Conservation (phyloP, 2,113 vertebrate species). For the Solenodon paradoxus region DNA sequence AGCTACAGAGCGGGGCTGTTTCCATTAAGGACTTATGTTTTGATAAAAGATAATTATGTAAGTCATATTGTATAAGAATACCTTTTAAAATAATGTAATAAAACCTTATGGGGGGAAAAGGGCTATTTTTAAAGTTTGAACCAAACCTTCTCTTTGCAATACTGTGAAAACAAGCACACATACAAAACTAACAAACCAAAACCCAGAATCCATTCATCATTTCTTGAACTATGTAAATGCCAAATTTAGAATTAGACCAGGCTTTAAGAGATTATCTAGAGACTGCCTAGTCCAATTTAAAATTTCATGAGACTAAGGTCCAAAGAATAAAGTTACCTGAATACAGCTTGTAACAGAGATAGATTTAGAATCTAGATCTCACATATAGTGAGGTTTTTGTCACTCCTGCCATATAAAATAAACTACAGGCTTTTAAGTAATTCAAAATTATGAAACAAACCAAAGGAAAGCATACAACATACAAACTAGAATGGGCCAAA, state of each 20-base stretch:
- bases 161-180: not conserved
- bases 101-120: not conserved
- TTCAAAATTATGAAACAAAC: not conserved
- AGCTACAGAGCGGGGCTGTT: too few species aligned
- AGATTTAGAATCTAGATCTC: not conserved
- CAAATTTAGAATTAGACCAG: not conserved
- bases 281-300: not conserved
- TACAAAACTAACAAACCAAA: not conserved
- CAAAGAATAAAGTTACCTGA: not conserved
- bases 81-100: not conserved
- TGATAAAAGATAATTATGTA: not conserved
- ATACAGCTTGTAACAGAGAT: not conserved
- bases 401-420: not conserved
- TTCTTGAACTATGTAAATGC: not conserved
- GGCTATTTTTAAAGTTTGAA: not conserved
- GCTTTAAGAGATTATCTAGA: not conserved
- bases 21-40: not conserved
- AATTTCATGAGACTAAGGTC: not conserved
- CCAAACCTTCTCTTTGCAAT: not conserved
- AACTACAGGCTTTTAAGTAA: not conserved
- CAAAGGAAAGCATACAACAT: not conserved
- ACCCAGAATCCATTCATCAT: not conserved
- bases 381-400: not conserved
- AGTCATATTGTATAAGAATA: not conserved
- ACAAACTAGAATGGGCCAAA: not conserved